Evolutionary conservation across 1,140 invertebrate genomes (phyloP).

Genomic region (Drosophila nebulosa): DNA sequence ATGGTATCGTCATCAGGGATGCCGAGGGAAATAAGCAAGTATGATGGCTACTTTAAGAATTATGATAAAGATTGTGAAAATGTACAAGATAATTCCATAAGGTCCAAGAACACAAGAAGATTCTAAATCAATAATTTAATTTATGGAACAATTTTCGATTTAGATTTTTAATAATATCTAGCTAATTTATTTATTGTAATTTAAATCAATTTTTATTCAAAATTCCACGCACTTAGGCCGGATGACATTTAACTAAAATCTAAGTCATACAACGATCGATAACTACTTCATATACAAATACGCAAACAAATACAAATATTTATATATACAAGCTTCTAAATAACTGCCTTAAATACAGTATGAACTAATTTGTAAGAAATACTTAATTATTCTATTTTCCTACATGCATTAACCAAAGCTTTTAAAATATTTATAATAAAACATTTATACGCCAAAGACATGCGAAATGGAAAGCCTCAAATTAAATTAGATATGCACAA

Average conservation of each 20-base stretch:
- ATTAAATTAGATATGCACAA: constrained; percentile 45
- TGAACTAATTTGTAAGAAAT: constrained; percentile 21
- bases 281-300: neutral
- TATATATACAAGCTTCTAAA: neutral
- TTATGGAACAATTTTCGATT: constrained; percentile 31
- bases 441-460: constrained; percentile 46
- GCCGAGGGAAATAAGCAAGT: constrained; percentile 61
- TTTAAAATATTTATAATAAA: neutral
- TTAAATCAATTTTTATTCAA: constrained; percentile 36
- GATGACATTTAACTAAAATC: neutral
- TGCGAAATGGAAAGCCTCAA: constrained; percentile 35
- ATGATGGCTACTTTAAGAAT: constrained; percentile 63
- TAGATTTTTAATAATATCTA: constrained; percentile 5
- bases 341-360: constrained; percentile 4
- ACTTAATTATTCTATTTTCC: constrained; percentile 34
- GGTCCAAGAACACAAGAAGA: constrained; percentile 25
- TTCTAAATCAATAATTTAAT: constrained; percentile 26
- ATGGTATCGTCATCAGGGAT: constrained; percentile 55
- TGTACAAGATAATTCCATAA: constrained; percentile 45
- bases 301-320: neutral
- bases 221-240: constrained; percentile 34
- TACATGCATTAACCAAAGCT: constrained; percentile 5
- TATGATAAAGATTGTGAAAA: constrained; percentile 53
- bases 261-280: neutral
- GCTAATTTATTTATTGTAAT: constrained; percentile 22